A percentile compares a stretch with the other conserved stretches of the same genome.
phyloP scores from a whole-genome alignment of 2,797 vertebrate genomes.

The Helostoma temminkii region DNA sequence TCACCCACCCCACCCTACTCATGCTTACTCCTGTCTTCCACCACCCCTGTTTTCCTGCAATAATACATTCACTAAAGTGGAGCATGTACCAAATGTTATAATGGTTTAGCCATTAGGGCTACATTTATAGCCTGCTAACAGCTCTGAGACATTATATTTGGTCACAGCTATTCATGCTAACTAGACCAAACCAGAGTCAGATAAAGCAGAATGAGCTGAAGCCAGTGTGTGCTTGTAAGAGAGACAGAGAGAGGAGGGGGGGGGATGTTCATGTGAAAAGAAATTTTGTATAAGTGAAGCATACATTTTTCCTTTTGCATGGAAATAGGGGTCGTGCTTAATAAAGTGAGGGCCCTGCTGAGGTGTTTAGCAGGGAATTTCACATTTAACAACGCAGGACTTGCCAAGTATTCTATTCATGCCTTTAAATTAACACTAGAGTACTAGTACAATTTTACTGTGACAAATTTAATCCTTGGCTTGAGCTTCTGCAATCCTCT shows the following conservation, averaged over 20 bases:
- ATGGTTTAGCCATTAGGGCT: constrained; percentile 80
- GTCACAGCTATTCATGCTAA: constrained; percentile 75
- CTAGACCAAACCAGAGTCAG: constrained; percentile 64
- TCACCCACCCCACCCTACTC: constrained; percentile 17
- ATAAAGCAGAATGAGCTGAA: constrained; percentile 32
- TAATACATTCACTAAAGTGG: constrained; percentile 69
- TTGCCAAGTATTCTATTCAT: constrained; percentile 48
- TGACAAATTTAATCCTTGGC: constrained; percentile 74
- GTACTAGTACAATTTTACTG: constrained; percentile 56
- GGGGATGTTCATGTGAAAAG: constrained; percentile 44
- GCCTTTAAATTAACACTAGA: constrained; percentile 65
- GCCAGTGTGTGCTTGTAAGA: background rate
- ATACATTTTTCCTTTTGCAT: constrained; percentile 52
- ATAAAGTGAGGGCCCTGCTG: constrained; percentile 52
- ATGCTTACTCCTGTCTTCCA: constrained; percentile 40
- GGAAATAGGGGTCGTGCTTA: constrained; percentile 47
- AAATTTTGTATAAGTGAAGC: constrained; percentile 56
- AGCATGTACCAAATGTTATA: constrained; percentile 73
- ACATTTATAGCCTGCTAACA: constrained; percentile 77
- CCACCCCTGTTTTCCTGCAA: constrained; percentile 68
- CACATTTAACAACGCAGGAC: constrained; percentile 41
- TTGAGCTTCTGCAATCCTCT: constrained; percentile 64
- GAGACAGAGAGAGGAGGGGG: constrained; percentile 29
- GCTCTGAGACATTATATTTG: constrained; percentile 76
- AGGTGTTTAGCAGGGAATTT: constrained; percentile 57